Conservation (phyloP, 2,888 invertebrate species). For the Sarcophaga carnaria region DNA sequence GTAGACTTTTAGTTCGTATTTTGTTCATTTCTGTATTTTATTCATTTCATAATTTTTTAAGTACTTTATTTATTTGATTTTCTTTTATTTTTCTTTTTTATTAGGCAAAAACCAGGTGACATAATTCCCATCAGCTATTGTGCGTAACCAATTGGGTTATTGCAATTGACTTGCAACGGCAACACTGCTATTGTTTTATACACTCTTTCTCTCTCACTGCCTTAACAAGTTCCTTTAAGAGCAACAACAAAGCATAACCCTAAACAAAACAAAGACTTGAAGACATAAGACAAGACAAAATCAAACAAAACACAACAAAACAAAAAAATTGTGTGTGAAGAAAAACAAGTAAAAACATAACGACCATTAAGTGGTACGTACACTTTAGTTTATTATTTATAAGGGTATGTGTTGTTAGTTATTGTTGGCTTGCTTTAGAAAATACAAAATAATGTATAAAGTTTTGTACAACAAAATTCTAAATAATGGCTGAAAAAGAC, state of each 20-base stretch:
- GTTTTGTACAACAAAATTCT: too few species aligned
- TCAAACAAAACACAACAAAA: conserved; percentile 26
- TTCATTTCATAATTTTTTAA: too few species aligned
- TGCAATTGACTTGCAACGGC: conserved; percentile 5
- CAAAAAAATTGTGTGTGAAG: conserved; percentile 29
- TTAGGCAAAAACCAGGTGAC: background rate
- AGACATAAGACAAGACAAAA: conserved; percentile 4
- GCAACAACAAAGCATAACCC: conserved; percentile 9
- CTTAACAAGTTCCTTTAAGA: background rate
- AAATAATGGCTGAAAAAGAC: background rate
- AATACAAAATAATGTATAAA: too few species aligned
- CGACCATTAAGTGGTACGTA: conserved; percentile 44
- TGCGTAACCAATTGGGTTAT: background rate
- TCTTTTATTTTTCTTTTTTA: background rate
- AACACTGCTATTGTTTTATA: conserved; percentile 28
- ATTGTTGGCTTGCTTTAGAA: conserved; percentile 16
- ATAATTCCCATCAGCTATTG: background rate
- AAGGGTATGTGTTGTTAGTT: conserved; percentile 8
- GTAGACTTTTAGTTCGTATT: too few species aligned
- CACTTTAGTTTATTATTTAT: conserved; percentile 36
- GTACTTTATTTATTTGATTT: background rate
- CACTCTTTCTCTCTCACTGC: background rate
- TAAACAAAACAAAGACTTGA: conserved; percentile 22
- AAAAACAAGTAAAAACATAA: conserved; percentile 21
- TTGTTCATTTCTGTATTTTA: too few species aligned